Base-by-base conservation (phyloP, 2,797 vertebrate genomes). In the Carcharodon carcharias region DNA sequence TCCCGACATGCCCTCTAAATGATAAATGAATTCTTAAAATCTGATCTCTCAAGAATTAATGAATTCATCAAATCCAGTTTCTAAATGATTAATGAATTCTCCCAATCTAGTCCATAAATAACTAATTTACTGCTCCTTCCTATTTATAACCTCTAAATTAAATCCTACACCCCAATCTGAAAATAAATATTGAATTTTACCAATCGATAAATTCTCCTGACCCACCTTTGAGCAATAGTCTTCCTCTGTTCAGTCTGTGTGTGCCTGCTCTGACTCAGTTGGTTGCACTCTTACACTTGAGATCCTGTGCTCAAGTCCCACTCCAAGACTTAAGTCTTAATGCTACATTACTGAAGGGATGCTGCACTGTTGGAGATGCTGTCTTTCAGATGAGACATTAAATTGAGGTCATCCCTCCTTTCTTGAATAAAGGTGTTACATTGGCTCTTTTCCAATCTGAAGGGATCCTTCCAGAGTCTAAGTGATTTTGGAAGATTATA, bases 81-180 rank as follows among this genome's bases (percentile, higher is more conserved):
- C 54, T 58, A 35, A 93, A 93, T 40, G n/a, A 93, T 40, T 40
- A 93, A 93, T 93, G 21, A 93, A 93, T 65, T 93, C 61, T 40
- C 89, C 35, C 58, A 92, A 92, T 45, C 91, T 9, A 65, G n/a
- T 65, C n/a, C 65, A 16, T 40, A 40, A 93, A 65, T 93, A 45
- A 65, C 65, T 93, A 65, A 65, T n/a, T 0, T 26, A 11, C n/a
- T 65, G 63, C 50, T 40, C 40, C 45, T 54, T 88, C 50, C 23
- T 28, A 88, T 54, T 11, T 82, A 21, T 21, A 82, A 14, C 14
- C 80, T 82, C 16, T 45, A 40, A 82, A 18, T 82, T 14, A 82
- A 40, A 45, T 40, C n/a, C 1, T 40, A 18, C 4, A 40, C 14
- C 35, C 14, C 45, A 87, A 54, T 80, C 12, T 91, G 31, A 58